Conservation (phyloP, 2,797 vertebrate species). For the Smutsia temminckii region DNA sequence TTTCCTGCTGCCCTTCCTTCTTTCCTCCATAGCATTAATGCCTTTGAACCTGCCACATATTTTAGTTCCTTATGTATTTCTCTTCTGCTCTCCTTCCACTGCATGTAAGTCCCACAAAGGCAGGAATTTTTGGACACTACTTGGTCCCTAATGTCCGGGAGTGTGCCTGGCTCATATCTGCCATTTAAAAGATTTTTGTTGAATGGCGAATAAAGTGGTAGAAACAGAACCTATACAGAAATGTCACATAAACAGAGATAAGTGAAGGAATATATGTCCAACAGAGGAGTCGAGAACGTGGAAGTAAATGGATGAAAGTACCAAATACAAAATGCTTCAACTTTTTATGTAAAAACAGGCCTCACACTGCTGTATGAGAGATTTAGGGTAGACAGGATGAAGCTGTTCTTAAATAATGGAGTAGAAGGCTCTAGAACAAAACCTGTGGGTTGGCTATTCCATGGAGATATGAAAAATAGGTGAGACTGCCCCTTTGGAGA, state of each 20-base stretch:
- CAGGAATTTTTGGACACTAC: slow-evolving; percentile 5
- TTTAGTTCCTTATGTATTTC: background rate
- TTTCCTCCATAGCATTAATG: background rate
- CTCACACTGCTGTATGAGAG: background rate
- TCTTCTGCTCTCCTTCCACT: background rate
- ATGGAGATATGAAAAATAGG: background rate
- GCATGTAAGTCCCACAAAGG: background rate
- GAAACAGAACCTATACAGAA: background rate
- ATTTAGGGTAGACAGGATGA: background rate
- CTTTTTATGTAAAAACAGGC: background rate
- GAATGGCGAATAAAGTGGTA: background rate
- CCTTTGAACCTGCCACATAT: background rate
- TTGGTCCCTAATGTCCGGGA: background rate
- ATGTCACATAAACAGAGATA: background rate
- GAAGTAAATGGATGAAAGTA: background rate
- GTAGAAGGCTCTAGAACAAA: slow-evolving; percentile 41
- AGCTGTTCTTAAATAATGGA: background rate
- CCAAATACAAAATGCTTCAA: background rate
- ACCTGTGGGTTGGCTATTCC: background rate
- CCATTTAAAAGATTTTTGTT: background rate
- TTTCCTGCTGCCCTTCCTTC: background rate
- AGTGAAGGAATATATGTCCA: background rate
- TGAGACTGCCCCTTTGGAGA: background rate
- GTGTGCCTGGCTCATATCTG: background rate
- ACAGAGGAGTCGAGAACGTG: background rate